phyloP scores from a whole-genome alignment of 2,888 invertebrate genomes.

The Subacronicta megacephala region DNA sequence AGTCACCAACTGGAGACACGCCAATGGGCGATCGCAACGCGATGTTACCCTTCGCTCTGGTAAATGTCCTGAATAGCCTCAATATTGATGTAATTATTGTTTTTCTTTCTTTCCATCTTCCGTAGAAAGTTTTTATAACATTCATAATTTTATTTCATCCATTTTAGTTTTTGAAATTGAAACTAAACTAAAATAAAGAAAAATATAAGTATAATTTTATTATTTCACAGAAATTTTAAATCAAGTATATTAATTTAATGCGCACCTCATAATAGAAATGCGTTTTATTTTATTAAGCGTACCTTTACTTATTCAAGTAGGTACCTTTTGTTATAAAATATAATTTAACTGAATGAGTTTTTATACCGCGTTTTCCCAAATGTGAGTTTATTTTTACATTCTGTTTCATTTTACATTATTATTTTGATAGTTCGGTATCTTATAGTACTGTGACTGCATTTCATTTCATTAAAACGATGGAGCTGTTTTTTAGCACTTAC shows the following conservation, averaged over 20 bases:
- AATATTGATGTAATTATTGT: slow-evolving; percentile 88
- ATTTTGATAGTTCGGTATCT: slow-evolving; percentile 35
- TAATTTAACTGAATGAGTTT: slow-evolving; percentile 61
- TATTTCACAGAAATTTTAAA: background rate
- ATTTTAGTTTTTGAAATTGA: slow-evolving; percentile 1
- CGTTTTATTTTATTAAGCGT: slow-evolving; percentile 45
- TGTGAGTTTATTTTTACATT: slow-evolving; percentile 46
- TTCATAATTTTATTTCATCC: slow-evolving; percentile 33
- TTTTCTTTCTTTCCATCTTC: slow-evolving; percentile 62
- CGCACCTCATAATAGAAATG: slow-evolving; percentile 22
- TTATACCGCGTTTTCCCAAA: slow-evolving; percentile 50
- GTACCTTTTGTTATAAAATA: slow-evolving; percentile 42
- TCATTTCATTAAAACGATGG: slow-evolving; percentile 24
- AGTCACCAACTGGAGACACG: slow-evolving; percentile 82
- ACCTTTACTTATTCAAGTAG: slow-evolving; percentile 46
- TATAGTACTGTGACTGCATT: slow-evolving; percentile 32
- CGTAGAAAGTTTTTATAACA: slow-evolving; percentile 57
- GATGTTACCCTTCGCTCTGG: slow-evolving; percentile 88
- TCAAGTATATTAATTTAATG: slow-evolving; percentile 22
- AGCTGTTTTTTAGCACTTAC: slow-evolving; percentile 27
- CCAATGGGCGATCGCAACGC: slow-evolving; percentile 81
- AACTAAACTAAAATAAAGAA: background rate
- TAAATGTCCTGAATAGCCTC: slow-evolving; percentile 88
- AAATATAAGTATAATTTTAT: background rate
- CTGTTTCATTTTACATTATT: slow-evolving; percentile 44